A percentile compares a stretch with the other conserved stretches of the same genome.
Conservation (phyloP, 2,113 vertebrate genomes). For the Pseudonaja textilis region DNA sequence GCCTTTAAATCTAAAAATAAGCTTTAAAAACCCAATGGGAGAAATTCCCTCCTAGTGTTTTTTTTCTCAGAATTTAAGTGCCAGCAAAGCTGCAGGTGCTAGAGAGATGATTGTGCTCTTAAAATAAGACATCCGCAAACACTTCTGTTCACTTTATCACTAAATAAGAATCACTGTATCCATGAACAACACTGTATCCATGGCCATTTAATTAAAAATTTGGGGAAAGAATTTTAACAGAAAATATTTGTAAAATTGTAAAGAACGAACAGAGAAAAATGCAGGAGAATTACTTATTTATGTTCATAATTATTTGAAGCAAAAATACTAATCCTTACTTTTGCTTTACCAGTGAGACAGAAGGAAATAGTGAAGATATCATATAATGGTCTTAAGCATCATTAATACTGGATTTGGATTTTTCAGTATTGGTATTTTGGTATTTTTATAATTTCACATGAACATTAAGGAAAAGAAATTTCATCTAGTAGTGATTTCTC, state of each 20-base stretch:
- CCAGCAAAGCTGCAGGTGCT: neutral
- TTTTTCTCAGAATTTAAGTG: neutral
- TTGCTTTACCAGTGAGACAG: neutral
- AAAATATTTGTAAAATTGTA: neutral
- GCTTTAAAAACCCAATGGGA: neutral
- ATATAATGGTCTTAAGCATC: neutral
- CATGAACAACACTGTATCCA: neutral
- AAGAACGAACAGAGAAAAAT: neutral
- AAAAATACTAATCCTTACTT: too few species aligned
- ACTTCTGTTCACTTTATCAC: neutral
- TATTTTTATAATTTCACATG: neutral
- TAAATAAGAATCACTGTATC: neutral
- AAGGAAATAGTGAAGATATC: neutral
- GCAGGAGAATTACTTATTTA: neutral
- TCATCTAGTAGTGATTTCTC: neutral
- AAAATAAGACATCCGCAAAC: neutral
- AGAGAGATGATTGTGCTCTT: neutral
- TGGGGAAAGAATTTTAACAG: neutral
- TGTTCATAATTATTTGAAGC: neutral
- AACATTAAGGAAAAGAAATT: neutral
- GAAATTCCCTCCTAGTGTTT: neutral
- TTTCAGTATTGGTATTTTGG: neutral
- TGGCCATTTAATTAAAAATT: neutral
- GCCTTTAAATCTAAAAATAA: neutral
- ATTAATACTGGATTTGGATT: neutral